Evolutionary conservation across 2,888 invertebrate genomes (phyloP).

Genomic region (Cordylochernes scorpioides): DNA sequence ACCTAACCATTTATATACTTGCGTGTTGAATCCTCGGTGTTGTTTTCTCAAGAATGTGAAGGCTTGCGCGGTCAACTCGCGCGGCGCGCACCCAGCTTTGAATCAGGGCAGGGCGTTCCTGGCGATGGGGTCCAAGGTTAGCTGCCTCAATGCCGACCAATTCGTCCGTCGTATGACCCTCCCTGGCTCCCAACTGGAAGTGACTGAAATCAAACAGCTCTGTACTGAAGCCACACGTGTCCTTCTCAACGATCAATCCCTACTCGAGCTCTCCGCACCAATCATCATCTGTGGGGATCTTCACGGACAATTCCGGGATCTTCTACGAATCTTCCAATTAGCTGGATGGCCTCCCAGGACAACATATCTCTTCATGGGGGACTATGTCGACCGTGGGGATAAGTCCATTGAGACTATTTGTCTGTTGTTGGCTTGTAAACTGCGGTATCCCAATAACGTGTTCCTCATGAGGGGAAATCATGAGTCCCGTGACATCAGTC

Average conservation of each 20-base stretch:
- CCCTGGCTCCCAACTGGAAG: too few relatives aligned
- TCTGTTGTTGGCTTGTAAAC: constrained; percentile 82
- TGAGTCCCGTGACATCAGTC: constrained; percentile 89
- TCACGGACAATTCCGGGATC: constrained; percentile 35
- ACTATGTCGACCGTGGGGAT: constrained; percentile 53
- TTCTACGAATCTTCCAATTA: constrained; percentile 33
- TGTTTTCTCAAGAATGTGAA: too few relatives aligned
- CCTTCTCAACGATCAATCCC: constrained; percentile 24
- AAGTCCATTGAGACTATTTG: constrained; percentile 94
- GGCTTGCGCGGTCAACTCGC: too few relatives aligned
- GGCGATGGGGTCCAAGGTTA: too few relatives aligned
- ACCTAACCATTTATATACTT: too few relatives aligned
- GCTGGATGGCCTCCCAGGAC: constrained; percentile 39
- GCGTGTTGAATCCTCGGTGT: too few relatives aligned
- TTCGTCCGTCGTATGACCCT: too few relatives aligned
- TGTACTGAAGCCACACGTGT: too few relatives aligned
- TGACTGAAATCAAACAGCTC: too few relatives aligned
- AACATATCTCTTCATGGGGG: constrained; percentile 64
- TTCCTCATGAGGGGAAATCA: constrained; percentile 88
- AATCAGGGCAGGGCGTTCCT: too few relatives aligned
- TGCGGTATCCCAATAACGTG: constrained; percentile 51
- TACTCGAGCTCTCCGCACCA: constrained; percentile 26
- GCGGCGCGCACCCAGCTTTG: too few relatives aligned
- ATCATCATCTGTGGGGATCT: constrained; percentile 33
- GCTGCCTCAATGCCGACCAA: too few relatives aligned